Percentiles rank a stretch among this genome's conserved stretches.
Evolutionary conservation across 2,113 vertebrate genomes (phyloP).

Genomic region (Fulmarus glacialis): DNA sequence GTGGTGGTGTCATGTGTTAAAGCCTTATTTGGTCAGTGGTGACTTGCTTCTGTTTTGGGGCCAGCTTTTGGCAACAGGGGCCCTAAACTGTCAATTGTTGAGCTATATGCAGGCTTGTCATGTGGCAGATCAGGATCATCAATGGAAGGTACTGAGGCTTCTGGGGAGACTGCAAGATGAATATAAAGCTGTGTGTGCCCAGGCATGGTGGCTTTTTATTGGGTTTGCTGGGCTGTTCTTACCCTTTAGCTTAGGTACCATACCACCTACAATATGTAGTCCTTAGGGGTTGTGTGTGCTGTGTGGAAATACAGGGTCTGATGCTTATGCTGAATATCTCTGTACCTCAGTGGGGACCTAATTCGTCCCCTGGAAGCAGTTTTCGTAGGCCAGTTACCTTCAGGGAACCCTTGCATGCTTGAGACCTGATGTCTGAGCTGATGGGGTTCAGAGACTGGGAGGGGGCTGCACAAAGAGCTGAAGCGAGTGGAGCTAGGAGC

Average conservation of each 20-base stretch:
- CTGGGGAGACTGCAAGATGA: not conserved
- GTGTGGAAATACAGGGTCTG: not conserved
- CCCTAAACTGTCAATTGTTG: not conserved
- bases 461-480: not conserved
- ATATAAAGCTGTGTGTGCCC: not conserved
- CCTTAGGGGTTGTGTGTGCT: not conserved
- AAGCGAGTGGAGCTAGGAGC: not conserved
- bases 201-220: not conserved
- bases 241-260: not conserved
- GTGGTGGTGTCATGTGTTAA: not conserved
- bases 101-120: not conserved
- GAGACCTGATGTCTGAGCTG: not conserved
- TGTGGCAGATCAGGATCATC: not conserved
- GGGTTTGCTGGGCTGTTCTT: not conserved
- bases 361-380: not conserved
- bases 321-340: accelerated
- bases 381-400: not conserved
- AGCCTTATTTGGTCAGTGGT: not conserved
- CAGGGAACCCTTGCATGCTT: not conserved
- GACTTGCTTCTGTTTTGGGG: not conserved
- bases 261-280: not conserved
- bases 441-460: not conserved
- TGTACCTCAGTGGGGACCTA: not conserved
- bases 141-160: not conserved
- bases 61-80: not conserved